Evolutionary conservation across 2,888 invertebrate genomes (phyloP).

Genomic region (Cremastinae sp.): DNA sequence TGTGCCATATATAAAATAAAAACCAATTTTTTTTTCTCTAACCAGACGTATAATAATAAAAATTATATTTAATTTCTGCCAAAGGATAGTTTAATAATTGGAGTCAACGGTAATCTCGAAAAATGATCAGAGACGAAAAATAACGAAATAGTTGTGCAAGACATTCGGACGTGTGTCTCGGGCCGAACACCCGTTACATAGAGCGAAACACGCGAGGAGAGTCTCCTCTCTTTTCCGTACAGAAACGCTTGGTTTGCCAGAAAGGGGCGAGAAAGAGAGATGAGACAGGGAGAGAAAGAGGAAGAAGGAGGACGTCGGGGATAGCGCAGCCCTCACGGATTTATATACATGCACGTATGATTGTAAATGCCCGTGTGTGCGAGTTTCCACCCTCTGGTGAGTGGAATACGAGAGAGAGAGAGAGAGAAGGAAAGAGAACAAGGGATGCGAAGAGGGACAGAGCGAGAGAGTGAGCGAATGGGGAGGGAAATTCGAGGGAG

Average conservation of each 20-base stretch:
- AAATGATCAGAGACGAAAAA: no score
- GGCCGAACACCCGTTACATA: constrained; percentile 77
- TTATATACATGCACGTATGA: constrained; percentile 4
- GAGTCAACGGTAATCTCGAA: no score
- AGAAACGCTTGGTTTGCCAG: constrained; percentile 78
- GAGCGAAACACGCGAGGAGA: constrained; percentile 73
- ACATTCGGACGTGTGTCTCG: constrained; percentile 45
- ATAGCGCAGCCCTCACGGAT: constrained; percentile 29
- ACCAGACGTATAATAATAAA: no score
- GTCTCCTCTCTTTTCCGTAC: constrained; percentile 65
- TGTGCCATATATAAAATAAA: no score
- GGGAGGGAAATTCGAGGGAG: constrained; percentile 59
- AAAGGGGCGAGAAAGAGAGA: constrained; percentile 33
- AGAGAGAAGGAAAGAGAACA: constrained; percentile 29
- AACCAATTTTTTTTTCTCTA: no score
- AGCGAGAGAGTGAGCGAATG: constrained; percentile 22
- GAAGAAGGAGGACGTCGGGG: constrained; percentile 20
- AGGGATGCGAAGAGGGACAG: constrained; percentile 62
- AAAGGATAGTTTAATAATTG: no score
- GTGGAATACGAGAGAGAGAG: no score
- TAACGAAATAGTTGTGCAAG: constrained; percentile 19
- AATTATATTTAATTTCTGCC: no score
- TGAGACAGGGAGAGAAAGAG: constrained; percentile 16
- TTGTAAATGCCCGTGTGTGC: constrained; percentile 40
- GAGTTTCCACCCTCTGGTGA: constrained; percentile 56